Base-by-base conservation (phyloP, 2,888 invertebrate genomes). In the Oegoconia quadripuncta region DNA sequence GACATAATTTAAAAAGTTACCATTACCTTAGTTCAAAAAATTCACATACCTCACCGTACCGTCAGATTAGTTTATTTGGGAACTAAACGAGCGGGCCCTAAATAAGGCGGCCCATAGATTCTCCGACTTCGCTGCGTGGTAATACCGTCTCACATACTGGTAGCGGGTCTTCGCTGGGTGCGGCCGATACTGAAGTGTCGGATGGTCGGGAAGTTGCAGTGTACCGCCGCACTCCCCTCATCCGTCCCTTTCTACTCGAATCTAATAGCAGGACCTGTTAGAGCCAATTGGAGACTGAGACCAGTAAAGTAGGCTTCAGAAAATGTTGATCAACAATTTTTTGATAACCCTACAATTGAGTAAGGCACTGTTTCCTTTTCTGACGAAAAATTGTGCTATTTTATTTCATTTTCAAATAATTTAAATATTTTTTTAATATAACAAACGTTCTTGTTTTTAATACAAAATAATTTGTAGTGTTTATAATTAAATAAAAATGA, bases 221-320 rank as follows among this genome's bases (percentile, higher is more conserved):
- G 64, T 87, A 86, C 50, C 87, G 74, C 47, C 87, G 70, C 41
- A 58, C 59, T 30, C 84, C 82, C 39, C 78, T 74, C 61, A 67
- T 60, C 50, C 84, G 67, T 46, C 77, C 70, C 57, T 86, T 86
- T 63, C 81, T 86, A 86, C 82, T 83, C 70, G 84, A 76, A 68
- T 87, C 87, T 83, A 87, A 86, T 68, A 87, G 75, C 77, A 87
- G 84, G 75, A 87, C 87, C 86, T 86, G 87, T 75, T 64, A 80
- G 68, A 72, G 77, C 83, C 84, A 87, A 86, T 82, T 63, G 52
- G 56, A 64, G 50, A 64, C 65, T 74, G 56, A 64, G 52, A 61
- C n/a, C n/a, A 64, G 73, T 20, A 27, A n/a, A 6, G 8, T 31
- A 37, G n/a, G n/a, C n/a, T n/a, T n/a, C 3, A 23, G 8, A 7